phyloP scores from a whole-genome alignment of 2,888 invertebrate genomes.

The Lottia scabra region DNA sequence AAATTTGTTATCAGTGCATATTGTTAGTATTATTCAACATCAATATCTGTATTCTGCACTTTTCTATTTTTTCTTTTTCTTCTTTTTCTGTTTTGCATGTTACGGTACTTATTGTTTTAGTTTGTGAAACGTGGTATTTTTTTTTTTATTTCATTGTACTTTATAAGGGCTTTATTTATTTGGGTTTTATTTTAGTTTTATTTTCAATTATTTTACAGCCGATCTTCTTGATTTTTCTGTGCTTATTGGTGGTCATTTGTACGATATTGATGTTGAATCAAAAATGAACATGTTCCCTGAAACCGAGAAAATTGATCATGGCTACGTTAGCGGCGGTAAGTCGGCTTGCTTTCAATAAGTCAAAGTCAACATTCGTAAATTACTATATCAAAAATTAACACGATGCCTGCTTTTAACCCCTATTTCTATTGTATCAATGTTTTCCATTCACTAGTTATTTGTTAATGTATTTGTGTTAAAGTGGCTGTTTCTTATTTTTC shows the following conservation, averaged over 20 bases:
- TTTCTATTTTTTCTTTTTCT: too few relatives aligned
- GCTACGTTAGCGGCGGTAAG: slow-evolving; percentile 16
- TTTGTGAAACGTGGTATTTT: too few relatives aligned
- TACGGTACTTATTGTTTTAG: too few relatives aligned
- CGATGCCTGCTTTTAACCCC: too few relatives aligned
- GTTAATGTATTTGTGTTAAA: too few relatives aligned
- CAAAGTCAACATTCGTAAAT: too few relatives aligned
- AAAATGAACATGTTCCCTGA: slow-evolving; percentile 1
- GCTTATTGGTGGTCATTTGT: slow-evolving; percentile 14
- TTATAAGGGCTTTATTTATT: neutral
- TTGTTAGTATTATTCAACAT: neutral
- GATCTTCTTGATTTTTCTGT: slow-evolving; percentile 12
- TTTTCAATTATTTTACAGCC: neutral
- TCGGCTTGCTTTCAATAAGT: neutral
- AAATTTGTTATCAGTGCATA: neutral
- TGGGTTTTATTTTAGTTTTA: neutral
- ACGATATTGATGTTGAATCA: slow-evolving; percentile 13
- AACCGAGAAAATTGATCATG: neutral
- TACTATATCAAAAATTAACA: too few relatives aligned
- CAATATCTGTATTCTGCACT: too few relatives aligned
- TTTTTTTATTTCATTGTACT: neutral
- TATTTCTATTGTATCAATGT: too few relatives aligned
- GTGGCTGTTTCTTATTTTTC: too few relatives aligned
- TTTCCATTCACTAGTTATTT: too few relatives aligned
- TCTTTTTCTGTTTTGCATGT: too few relatives aligned